Conservation (phyloP, 2,888 invertebrate genomes). For the Chelonus formosanus region DNA sequence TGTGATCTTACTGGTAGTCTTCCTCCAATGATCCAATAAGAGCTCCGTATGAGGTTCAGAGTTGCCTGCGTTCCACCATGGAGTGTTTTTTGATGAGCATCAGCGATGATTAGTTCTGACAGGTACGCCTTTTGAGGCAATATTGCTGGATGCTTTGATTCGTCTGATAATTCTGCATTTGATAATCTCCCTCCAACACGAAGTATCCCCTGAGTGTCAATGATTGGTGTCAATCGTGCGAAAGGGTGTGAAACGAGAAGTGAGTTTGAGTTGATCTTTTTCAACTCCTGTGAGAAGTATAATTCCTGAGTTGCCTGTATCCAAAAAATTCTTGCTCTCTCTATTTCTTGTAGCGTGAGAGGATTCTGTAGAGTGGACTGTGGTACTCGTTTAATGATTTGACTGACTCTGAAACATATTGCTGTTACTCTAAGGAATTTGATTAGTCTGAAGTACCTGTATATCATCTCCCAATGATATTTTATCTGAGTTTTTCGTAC, state of each 20-base stretch:
- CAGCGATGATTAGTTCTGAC: constrained; percentile 29
- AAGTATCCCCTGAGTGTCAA: constrained; percentile 33
- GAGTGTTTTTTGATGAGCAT: constrained; percentile 35
- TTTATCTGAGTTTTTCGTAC: no score
- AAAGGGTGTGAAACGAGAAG: constrained; percentile 20
- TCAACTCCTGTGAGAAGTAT: constrained; percentile 17
- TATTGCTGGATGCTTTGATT: constrained; percentile 37
- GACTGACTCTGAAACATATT: no score
- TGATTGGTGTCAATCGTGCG: constrained; percentile 30
- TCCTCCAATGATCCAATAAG: constrained; percentile 39
- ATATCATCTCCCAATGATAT: no score
- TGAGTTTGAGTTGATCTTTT: neutral
- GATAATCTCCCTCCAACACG: constrained; percentile 37
- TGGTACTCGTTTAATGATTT: no score
- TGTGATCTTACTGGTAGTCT: constrained; percentile 26
- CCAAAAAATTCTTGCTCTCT: constrained; percentile 24
- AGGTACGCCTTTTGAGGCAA: constrained; percentile 28
- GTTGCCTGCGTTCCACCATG: constrained; percentile 40
- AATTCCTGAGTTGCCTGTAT: constrained; percentile 18
- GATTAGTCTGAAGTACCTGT: no score
- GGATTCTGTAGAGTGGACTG: constrained; percentile 1
- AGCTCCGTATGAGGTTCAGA: constrained; percentile 22
- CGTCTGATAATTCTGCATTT: constrained; percentile 2
- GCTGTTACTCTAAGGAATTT: no score
- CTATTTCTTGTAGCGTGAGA: constrained; percentile 22